Percentiles rank a stretch among this genome's conserved stretches.
phyloP scores from a whole-genome alignment of 2,113 vertebrate genomes.

The Tachycineta bicolor region DNA sequence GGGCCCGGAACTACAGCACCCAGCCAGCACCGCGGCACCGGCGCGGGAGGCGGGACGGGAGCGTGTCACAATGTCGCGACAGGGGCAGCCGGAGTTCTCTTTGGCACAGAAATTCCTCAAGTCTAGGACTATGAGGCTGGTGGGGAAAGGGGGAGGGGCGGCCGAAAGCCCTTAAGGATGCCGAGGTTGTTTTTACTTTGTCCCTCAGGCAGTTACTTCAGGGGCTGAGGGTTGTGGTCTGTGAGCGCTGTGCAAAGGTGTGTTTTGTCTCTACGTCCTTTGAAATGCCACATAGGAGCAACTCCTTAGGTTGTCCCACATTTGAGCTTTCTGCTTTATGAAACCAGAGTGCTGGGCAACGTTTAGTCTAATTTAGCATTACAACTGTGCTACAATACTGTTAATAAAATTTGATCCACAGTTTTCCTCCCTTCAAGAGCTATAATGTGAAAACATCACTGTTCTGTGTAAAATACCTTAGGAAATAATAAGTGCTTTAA shows the following conservation, averaged over 20 bases:
- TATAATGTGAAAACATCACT: neutral
- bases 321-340: neutral
- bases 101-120: neutral
- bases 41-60: neutral
- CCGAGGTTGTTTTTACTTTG: neutral
- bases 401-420: neutral
- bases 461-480: neutral
- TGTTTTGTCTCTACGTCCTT: neutral
- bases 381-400: neutral
- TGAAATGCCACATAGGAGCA: neutral
- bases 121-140: fast-evolving
- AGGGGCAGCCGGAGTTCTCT: fast-evolving
- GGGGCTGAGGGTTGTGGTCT: neutral
- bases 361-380: neutral
- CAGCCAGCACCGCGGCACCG: neutral
- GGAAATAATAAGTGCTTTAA: neutral
- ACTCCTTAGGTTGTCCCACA: neutral
- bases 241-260: neutral
- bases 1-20: constrained; percentile 21
- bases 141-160: too few species aligned
- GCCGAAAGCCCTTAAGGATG: fast-evolving
- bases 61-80: neutral
- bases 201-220: neutral
- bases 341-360: neutral
- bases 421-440: neutral